Evolutionary conservation across 2,797 vertebrate species (phyloP).

Genomic region (Dromococcyx pavoninus): DNA sequence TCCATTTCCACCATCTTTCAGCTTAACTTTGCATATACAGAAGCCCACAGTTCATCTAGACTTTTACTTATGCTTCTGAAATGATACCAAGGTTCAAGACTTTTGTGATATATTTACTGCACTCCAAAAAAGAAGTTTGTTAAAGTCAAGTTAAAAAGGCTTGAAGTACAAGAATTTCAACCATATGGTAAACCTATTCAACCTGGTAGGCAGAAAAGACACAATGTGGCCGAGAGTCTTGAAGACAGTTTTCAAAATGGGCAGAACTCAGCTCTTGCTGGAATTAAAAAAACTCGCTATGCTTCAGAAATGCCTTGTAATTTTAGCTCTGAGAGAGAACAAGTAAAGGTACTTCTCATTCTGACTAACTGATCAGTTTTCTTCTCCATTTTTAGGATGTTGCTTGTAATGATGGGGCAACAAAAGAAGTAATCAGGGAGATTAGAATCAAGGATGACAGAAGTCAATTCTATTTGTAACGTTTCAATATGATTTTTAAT

Average conservation of each 20-base stretch:
- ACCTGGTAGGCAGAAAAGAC: neutral
- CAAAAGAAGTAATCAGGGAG: neutral
- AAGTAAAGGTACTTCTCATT: neutral
- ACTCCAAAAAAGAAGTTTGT: neutral
- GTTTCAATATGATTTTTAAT: neutral
- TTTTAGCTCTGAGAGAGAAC: neutral
- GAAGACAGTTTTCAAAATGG: neutral
- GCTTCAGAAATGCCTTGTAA: neutral
- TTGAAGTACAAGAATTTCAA: neutral
- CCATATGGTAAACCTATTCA: neutral
- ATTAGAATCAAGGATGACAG: neutral
- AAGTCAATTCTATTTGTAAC: neutral
- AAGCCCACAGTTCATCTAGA: neutral
- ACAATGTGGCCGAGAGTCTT: neutral
- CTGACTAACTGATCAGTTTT: neutral
- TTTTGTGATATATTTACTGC: neutral
- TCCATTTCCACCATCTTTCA: neutral
- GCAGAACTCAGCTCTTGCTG: neutral
- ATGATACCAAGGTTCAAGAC: neutral
- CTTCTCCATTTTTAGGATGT: neutral
- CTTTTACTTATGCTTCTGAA: neutral
- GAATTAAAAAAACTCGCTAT: neutral
- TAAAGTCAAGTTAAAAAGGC: neutral
- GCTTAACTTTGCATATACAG: neutral
- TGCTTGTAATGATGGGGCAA: neutral